Evolutionary conservation across 2,888 invertebrate genomes (phyloP).

Genomic region (Priapulus caudatus): DNA sequence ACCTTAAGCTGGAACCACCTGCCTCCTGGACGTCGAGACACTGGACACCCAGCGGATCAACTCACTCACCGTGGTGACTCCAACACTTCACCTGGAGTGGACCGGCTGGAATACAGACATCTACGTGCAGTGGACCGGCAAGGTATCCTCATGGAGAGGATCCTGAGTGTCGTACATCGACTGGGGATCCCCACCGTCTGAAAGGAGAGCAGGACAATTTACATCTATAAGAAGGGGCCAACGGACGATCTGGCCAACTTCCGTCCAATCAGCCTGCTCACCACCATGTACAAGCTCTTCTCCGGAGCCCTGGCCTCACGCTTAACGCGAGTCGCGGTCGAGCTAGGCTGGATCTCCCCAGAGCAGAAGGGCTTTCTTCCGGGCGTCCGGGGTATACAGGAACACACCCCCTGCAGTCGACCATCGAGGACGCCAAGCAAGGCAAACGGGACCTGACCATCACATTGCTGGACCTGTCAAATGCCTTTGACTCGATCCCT

Average conservation of each 20-base stretch:
- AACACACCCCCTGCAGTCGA: constrained; percentile 15
- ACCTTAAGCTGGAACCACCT: too few species aligned
- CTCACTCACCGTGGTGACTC: too few species aligned
- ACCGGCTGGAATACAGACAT: neutral
- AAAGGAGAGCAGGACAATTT: constrained; percentile 20
- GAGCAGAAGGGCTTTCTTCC: too few species aligned
- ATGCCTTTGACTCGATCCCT: constrained; percentile 36
- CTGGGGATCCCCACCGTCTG: constrained; percentile 17
- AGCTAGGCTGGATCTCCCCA: neutral
- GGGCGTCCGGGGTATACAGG: too few species aligned
- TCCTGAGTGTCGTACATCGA: constrained; percentile 18
- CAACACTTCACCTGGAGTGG: constrained; percentile 5
- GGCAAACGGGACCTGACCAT: constrained; percentile 33
- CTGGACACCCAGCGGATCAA: too few species aligned
- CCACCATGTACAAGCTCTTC: too few species aligned
- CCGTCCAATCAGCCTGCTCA: too few species aligned
- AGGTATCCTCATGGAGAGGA: constrained; percentile 18
- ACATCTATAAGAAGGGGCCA: constrained; percentile 25
- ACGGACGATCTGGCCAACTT: constrained; percentile 18
- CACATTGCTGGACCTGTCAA: constrained; percentile 35
- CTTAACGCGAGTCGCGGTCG: neutral
- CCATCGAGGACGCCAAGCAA: constrained; percentile 17
- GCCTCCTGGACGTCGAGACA: too few species aligned
- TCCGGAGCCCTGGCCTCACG: neutral
- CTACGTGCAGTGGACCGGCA: neutral